Percentiles rank a stretch among this genome's conserved stretches.
These are phyloP conservation scores for Drosophila lutescens DNA, from an alignment of 2,888 invertebrate species.

Conservation along the genomic window DNA sequence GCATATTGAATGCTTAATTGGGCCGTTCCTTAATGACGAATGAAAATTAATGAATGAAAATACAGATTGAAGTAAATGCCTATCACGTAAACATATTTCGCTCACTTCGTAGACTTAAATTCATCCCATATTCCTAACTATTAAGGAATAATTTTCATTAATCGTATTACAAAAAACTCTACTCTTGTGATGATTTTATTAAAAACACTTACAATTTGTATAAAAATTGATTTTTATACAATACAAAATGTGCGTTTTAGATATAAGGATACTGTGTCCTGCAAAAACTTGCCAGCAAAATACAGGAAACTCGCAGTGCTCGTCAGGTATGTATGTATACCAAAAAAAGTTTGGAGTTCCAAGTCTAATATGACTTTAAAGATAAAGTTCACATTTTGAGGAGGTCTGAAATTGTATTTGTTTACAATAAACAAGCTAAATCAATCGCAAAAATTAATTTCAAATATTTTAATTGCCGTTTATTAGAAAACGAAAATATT, in stretches of 20 bases:
- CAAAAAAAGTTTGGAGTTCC: not conserved
- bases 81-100: not conserved
- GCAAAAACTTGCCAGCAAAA: conserved; percentile 91
- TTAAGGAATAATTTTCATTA: conserved; percentile 8
- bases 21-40: too few relatives aligned
- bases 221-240: conserved; percentile 20
- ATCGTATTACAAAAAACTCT: not conserved
- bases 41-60: not conserved
- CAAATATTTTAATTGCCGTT: not conserved
- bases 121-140: not conserved
- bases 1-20: too few relatives aligned
- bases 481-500: not conserved
- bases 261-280: conserved; percentile 91
- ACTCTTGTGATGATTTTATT: not conserved
- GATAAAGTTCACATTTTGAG: not conserved
- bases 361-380: not conserved
- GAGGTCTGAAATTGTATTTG: not conserved
- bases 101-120: not conserved
- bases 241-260: conserved; percentile 82
- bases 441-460: not conserved
- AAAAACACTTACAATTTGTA: conserved; percentile 28
- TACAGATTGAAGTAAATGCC: not conserved
- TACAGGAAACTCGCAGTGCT: conserved; percentile 89
- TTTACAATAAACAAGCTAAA: not conserved
- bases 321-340: conserved; percentile 86